These are phyloP conservation scores for Onychostruthus taczanowskii DNA, from an alignment of 2,113 vertebrate genomes.

Conservation along the genomic window DNA sequence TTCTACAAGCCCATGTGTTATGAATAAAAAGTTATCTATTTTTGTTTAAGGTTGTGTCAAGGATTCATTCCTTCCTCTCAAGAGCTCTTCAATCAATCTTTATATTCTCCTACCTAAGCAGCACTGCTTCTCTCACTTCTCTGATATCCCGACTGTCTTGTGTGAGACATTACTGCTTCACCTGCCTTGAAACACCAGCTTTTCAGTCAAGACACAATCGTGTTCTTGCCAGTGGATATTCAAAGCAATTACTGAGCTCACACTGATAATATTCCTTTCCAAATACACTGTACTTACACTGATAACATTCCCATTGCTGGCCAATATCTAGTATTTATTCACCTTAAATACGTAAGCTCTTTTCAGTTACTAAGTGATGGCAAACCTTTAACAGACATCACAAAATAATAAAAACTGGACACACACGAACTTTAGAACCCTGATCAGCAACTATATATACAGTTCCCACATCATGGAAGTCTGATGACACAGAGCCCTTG, in stretches of 20 bases:
- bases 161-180: neutral
- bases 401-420: neutral
- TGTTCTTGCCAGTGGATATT: neutral
- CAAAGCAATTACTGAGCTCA: neutral
- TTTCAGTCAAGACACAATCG: neutral
- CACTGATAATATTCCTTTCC: fast-evolving
- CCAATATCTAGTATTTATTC: neutral
- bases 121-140: neutral
- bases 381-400: neutral
- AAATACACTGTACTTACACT: too few species aligned
- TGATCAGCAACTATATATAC: neutral
- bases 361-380: neutral
- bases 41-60: too few species aligned
- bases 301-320: neutral
- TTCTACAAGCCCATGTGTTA: neutral
- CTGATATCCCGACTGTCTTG: neutral
- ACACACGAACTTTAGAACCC: neutral
- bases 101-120: neutral
- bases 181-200: neutral
- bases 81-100: neutral
- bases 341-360: neutral
- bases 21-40: too few species aligned
- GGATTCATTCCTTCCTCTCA: neutral
- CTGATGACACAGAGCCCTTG: neutral
- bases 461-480: neutral